Evolutionary conservation across 2,113 vertebrate species (phyloP).

Genomic region (Pluvianellus socialis): DNA sequence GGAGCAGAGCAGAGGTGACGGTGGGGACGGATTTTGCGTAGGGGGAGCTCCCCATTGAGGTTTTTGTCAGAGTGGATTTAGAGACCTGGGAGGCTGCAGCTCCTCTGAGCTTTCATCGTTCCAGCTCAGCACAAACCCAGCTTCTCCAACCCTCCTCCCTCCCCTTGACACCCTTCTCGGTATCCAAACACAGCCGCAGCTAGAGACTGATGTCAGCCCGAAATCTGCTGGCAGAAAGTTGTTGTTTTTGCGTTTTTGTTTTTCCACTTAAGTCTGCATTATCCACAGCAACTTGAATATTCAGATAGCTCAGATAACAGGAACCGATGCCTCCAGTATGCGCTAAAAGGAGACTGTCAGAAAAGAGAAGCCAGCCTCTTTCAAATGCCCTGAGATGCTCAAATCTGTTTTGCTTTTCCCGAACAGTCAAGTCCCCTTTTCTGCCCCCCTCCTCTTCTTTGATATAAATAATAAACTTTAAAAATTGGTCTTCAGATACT

Average conservation of each 20-base stretch:
- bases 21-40: background rate
- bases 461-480: background rate
- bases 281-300: background rate
- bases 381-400: background rate
- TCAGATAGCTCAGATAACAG: background rate
- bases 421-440: background rate
- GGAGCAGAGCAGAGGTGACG: background rate
- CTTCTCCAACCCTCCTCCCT: background rate
- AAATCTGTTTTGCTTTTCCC: background rate
- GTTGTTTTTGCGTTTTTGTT: background rate
- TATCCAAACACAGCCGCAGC: conserved; percentile 7
- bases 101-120: conserved; percentile 4
- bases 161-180: background rate
- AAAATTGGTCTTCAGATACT: background rate
- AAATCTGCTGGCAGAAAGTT: background rate
- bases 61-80: background rate
- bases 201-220: background rate
- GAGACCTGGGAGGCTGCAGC: background rate
- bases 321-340: background rate
- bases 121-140: background rate
- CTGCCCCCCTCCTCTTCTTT: background rate
- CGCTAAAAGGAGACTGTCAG: background rate
- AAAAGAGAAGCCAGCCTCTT: background rate
- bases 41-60: conserved; percentile 29
- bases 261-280: background rate